Base-by-base conservation (phyloP, 2,113 vertebrate species). In the Lophius piscatorius region DNA sequence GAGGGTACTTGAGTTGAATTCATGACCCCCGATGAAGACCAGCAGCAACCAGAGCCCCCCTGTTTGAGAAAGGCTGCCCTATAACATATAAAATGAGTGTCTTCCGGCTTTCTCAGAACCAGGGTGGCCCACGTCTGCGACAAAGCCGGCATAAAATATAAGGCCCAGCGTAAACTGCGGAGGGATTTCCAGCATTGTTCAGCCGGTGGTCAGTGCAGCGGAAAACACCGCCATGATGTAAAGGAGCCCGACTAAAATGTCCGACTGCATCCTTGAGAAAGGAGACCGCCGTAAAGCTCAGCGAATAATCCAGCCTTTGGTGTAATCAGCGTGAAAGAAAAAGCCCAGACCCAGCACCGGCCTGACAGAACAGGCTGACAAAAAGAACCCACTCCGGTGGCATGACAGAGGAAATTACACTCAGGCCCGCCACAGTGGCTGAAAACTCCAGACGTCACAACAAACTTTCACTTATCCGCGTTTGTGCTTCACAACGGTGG, bases 251-350 rank as follows among this genome's bases (percentile, higher is more conserved):
- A 83, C 76, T 73, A 68, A 81, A 85, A 86, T 85, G 80, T 89
- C 87, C 80, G 50, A 38, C 65, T 57, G 51, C 73, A 78, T 85
- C 70, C 76, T 67, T 29, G 23, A 62, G 54, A 71, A 76, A 34
- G 16, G 12, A n/a, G 67, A 54, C 70, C 48, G 47, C 56, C 64
- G 78, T 76, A 66, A 59, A 75, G 55, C 71, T 70, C 62, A 60
- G 58, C 51, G 80, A 81, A 76, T 87, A 82, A 87, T 87, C 87
- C 81, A 59, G 81, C 63, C 38, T 74, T 54, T 74, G 70, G 78
- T 82, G 78, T 85, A 79, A 85, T 83, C 80, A 77, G 83, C 69
- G 72, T 85, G 80, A 86, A 85, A 77, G 76, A 85, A 81, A 76
- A 74, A 73, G 63, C 58, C 59, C 6, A 4, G 74, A 79, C 64